Conservation (phyloP, 2,888 invertebrate species). For the Acleris literana region DNA sequence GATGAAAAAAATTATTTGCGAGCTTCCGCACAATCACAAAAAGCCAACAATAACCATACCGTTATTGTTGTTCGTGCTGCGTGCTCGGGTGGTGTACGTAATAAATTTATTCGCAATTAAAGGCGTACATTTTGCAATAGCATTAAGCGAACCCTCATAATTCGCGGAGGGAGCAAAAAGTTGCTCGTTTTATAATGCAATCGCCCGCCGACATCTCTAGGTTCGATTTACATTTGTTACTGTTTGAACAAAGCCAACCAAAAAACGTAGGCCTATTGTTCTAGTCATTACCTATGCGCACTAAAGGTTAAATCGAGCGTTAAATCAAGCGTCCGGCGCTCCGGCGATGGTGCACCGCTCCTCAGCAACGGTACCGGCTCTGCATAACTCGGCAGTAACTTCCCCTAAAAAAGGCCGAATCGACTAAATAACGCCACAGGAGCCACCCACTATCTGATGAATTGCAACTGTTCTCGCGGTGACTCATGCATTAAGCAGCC, state of each 20-base stretch:
- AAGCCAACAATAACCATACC: conserved; percentile 45
- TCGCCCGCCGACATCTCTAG: conserved; percentile 43
- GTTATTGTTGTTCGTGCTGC: conserved; percentile 49
- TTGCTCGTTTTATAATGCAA: conserved; percentile 39
- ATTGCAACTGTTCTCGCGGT: conserved; percentile 22
- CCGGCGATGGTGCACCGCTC: conserved; percentile 37
- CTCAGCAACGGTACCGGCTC: conserved; percentile 56
- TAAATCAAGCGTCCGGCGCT: conserved; percentile 47
- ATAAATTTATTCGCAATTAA: conserved; percentile 41
- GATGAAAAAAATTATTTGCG: conserved; percentile 48
- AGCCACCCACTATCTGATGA: conserved; percentile 33
- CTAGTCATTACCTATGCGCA: conserved; percentile 47
- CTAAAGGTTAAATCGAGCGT: conserved; percentile 51
- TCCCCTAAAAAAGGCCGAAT: conserved; percentile 44
- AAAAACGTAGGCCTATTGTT: conserved; percentile 55
- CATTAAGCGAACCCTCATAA: conserved; percentile 41
- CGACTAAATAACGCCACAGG: conserved; percentile 44
- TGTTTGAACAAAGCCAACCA: conserved; percentile 49
- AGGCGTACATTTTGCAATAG: conserved; percentile 36
- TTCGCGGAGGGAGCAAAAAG: conserved; percentile 44
- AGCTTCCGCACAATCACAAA: conserved; percentile 43
- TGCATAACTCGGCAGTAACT: conserved; percentile 57
- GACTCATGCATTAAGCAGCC: conserved; percentile 5
- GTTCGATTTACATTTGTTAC: conserved; percentile 46
- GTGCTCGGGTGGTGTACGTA: conserved; percentile 41